Evolutionary conservation across 1,140 invertebrate genomes (phyloP).

Genomic region (Listronotus oregonensis): DNA sequence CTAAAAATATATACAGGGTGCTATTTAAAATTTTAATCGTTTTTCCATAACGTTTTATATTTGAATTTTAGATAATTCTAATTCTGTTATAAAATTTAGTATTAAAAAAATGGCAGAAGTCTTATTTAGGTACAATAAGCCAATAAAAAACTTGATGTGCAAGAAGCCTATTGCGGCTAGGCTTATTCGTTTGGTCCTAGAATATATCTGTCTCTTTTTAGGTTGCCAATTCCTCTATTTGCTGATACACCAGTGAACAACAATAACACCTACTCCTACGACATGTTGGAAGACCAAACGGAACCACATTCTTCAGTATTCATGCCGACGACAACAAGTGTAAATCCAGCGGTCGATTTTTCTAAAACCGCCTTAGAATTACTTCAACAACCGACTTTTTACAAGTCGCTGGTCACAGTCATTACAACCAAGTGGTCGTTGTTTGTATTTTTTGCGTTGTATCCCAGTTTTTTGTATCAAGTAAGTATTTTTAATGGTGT

Average conservation of each 20-base stretch:
- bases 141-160: too few species aligned
- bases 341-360: conserved; percentile 3
- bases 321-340: conserved; percentile 27
- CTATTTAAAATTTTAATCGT: too few species aligned
- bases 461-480: conserved; percentile 46
- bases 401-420: conserved; percentile 48
- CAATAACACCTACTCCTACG: conserved; percentile 48
- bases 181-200: too few species aligned
- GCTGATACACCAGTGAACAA: conserved; percentile 48
- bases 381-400: conserved; percentile 47
- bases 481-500: conserved; percentile 8
- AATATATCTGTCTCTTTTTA: too few species aligned
- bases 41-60: too few species aligned
- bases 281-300: conserved; percentile 29
- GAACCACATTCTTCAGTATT: conserved; percentile 33
- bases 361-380: conserved; percentile 25
- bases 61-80: too few species aligned
- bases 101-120: too few species aligned
- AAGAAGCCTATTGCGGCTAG: too few species aligned
- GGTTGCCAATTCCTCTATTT: conserved; percentile 45
- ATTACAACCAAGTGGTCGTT: conserved; percentile 48
- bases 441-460: conserved; percentile 47
- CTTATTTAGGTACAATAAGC: too few species aligned
- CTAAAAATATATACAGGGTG: too few species aligned
- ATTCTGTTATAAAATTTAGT: too few species aligned